Evolutionary conservation across 2,888 invertebrate species (phyloP), one percentile per base, ranked within the genome.

Genomic region (Erebia ligea): DNA sequence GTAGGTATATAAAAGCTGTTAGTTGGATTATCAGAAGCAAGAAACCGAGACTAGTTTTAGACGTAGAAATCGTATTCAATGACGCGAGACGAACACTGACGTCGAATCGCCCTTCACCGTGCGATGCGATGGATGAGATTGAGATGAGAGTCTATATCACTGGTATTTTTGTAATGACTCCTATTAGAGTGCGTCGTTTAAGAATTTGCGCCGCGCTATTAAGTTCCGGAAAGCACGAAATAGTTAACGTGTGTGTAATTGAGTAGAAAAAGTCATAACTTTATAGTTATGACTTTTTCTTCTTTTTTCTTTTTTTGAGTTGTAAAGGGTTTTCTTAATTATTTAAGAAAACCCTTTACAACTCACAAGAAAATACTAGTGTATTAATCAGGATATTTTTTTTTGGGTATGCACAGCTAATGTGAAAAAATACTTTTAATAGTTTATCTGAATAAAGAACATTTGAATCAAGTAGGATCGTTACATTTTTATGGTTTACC

Each of bases 61-160:
- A 73, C 74, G 69, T 71, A 54, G 76, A 77, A 77, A 77, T 74
- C 72, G 73, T 74, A 75, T 67, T 74, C 78, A 76, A 76, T 80
- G 78, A 76, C 74, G 78, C 75, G 76, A 74, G 71, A 77, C 77
- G 76, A 65, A 62, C 70, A 67, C 72, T 73, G 76, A 75, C 76
- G 74, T 76, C 73, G 72, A 71, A 70, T 70, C 68, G 76, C 78
- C 77, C 77, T 78, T 78, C 77, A 78, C 76, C 75, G 70, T 48
- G 62, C 68, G 56, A 71, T 52, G 62, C 68, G 63, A 73, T 67
- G 62, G 61, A 70, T 58, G 50, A 71, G 66, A 68, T 71, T 73
- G 64, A n/a, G 25, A 25, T 25, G 25, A 25, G 25, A 25, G 25
- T 25, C 25, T 2, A 25, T 25, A 58, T 67, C 73, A 73, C 68